Evolutionary conservation across 2,888 invertebrate genomes (phyloP), one percentile per base, ranked within the genome.

Genomic region (Philereme vetulata): DNA sequence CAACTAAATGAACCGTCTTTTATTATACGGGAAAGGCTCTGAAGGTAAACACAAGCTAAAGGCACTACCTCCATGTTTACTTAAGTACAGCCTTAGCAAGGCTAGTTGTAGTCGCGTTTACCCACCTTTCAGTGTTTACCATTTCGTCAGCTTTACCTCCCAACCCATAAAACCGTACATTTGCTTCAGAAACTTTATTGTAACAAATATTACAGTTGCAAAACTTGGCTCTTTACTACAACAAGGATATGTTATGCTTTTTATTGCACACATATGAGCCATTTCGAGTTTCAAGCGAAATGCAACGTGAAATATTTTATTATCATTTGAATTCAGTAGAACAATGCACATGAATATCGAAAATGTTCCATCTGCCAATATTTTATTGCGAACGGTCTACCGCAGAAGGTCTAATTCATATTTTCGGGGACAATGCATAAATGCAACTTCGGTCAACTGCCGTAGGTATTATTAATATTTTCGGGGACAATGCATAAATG

Each of bases 101-200:
- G 44, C 44, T 9, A 50, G 53, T 49, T 47, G 48, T 11, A 52
- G 21, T 50, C 21, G 51, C 52, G 56, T 66, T 57, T 60, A 51
- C 56, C 59, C 52, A 61, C 59, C 50, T 53, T 68, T 62, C 57
- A 56, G 40, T 60, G 57, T 67, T 62, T 59, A 55, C 57, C 40
- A 53, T 65, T 64, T 59, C 51, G 44, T 57, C 48, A 60, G 55
- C 51, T 49, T 21, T 21, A 2, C 42, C 47, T 38, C 49, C 40
- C n/a, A 6, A 38, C 38, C 38, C 8, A 38, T 38, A 6, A 21
- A 21, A 38, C 38, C 51, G 35, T 51, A 54, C 40, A 44, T 50
- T 62, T 43, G 48, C 50, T 49, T 58, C 57, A 10, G 36, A 44
- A 54, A 48, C 51, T 62, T 56, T 51, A 50, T 56, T 51, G 45